A percentile compares a stretch with the other conserved stretches of the same genome.
Evolutionary conservation across 2,888 invertebrate species (phyloP).

Genomic region (Euzetes globulus): DNA sequence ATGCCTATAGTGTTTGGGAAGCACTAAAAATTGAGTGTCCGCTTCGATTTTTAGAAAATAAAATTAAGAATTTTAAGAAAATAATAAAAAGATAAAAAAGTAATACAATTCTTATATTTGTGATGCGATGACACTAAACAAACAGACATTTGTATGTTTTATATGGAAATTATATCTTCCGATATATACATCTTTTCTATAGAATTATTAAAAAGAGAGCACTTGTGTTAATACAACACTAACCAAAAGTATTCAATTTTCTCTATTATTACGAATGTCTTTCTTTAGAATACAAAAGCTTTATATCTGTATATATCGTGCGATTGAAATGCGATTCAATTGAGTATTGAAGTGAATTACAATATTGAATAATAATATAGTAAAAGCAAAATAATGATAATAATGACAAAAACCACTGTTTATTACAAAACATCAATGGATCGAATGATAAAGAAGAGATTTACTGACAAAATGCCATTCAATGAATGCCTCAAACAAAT

Average conservation of each 20-base stretch:
- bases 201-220: constrained; percentile 7
- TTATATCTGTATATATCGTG: constrained; percentile 6
- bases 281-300: constrained; percentile 3
- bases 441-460: constrained; percentile 22
- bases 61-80: not conserved
- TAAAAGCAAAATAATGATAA: constrained; percentile 17
- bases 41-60: not conserved
- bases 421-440: constrained; percentile 13
- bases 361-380: constrained; percentile 28
- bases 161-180: not conserved
- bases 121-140: not conserved
- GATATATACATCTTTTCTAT: not conserved
- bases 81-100: not conserved
- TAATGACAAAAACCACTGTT: constrained; percentile 26
- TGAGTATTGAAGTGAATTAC: constrained; percentile 19
- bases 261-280: constrained; percentile 18
- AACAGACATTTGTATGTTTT: constrained; percentile 5
- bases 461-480: constrained; percentile 10
- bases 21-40: too few species aligned
- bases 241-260: constrained; percentile 19
- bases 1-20: too few species aligned
- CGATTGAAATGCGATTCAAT: constrained; percentile 20
- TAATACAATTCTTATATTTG: not conserved
- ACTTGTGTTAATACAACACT: constrained; percentile 18
- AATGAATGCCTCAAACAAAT: constrained; percentile 6